These are phyloP conservation scores for Nestor notabilis DNA, from an alignment of 2,113 vertebrate genomes.

Conservation along the genomic window DNA sequence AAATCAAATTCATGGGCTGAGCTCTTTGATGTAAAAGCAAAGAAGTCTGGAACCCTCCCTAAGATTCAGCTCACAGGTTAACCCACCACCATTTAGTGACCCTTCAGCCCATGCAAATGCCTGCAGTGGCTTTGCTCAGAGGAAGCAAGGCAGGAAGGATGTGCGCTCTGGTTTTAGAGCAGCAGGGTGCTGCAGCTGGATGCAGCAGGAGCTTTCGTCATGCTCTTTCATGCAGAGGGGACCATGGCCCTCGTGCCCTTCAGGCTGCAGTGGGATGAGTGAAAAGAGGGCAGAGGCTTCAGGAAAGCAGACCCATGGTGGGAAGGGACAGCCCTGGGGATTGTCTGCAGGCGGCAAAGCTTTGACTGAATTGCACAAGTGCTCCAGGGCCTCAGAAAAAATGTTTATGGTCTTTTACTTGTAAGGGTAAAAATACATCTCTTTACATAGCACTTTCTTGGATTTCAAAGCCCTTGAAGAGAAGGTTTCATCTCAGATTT, in stretches of 20 bases:
- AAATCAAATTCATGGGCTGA: not conserved
- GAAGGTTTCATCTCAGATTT: not conserved
- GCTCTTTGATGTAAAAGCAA: not conserved
- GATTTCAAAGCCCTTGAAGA: not conserved
- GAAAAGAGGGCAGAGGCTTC: not conserved
- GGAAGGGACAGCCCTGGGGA: not conserved
- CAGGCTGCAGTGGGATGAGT: not conserved
- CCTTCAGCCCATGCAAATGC: not conserved
- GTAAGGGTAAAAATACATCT: not conserved
- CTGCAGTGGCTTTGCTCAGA: not conserved
- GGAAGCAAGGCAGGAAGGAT: not conserved
- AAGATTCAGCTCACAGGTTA: not conserved
- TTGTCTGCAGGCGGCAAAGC: not conserved
- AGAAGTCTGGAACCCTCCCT: not conserved
- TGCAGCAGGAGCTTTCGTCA: not conserved
- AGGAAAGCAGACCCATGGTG: accelerated
- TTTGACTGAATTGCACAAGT: not conserved
- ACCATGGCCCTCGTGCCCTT: not conserved
- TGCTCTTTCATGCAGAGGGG: not conserved
- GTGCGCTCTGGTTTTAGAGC: not conserved
- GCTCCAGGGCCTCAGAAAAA: not conserved
- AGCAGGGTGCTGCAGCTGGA: not conserved
- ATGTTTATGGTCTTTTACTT: not conserved
- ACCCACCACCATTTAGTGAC: not conserved
- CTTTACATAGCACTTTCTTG: not conserved